phyloP scores from a whole-genome alignment of 1,140 invertebrate species.

The Scaptomyza montana region DNA sequence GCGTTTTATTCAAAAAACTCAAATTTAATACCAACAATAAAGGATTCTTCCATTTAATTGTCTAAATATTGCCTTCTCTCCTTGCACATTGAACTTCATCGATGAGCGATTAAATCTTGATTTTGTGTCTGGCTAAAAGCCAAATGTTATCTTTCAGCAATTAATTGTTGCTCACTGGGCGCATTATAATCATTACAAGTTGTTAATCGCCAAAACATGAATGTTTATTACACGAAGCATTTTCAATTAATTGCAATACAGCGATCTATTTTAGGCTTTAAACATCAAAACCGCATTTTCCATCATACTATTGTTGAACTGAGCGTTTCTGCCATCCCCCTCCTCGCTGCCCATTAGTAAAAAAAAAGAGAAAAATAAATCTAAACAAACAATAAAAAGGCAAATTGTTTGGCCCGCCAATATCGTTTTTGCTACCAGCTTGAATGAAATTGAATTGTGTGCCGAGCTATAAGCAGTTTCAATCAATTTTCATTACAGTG shows the following conservation, averaged over 20 bases:
- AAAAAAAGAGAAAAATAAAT: constrained; percentile 14
- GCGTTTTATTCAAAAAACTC: not conserved
- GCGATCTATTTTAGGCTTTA: constrained; percentile 56
- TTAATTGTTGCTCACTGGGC: constrained; percentile 17
- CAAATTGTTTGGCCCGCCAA: constrained; percentile 33
- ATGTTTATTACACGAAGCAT: constrained; percentile 67
- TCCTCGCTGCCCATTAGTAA: not conserved
- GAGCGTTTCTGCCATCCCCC: constrained; percentile 5
- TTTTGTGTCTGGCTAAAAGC: constrained; percentile 9
- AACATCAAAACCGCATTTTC: constrained; percentile 56
- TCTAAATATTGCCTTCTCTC: not conserved
- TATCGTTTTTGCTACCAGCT: not conserved
- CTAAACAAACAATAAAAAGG: constrained; percentile 51
- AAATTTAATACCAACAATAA: not conserved
- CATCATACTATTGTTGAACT: constrained; percentile 30
- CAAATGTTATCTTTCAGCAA: constrained; percentile 17
- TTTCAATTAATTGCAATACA: constrained; percentile 68
- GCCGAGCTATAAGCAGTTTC: constrained; percentile 54
- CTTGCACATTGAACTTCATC: constrained; percentile 23
- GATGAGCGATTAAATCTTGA: constrained; percentile 15
- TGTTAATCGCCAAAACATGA: constrained; percentile 25
- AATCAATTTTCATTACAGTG: constrained; percentile 70
- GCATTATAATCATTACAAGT: constrained; percentile 23
- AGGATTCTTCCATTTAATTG: not conserved
- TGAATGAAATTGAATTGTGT: constrained; percentile 61